phyloP scores from a whole-genome alignment of 2,113 vertebrate species.

The Otocyon megalotis region DNA sequence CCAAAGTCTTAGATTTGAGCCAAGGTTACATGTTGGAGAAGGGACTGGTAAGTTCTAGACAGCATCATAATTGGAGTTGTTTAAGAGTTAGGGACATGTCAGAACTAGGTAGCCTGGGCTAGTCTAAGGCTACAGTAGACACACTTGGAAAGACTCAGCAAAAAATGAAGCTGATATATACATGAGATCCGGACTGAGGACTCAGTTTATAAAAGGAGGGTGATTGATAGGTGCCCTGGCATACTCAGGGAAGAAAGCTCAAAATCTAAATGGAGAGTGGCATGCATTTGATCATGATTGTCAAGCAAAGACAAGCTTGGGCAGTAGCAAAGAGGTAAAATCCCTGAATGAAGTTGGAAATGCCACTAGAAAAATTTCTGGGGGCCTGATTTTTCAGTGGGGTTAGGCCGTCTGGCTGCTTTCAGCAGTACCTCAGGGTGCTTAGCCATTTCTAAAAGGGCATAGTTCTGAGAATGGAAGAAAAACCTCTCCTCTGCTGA shows the following conservation, averaged over 20 bases:
- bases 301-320: neutral
- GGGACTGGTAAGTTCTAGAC: neutral
- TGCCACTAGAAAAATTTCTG: neutral
- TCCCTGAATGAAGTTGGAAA: neutral
- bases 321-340: neutral
- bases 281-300: neutral
- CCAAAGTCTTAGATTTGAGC: neutral
- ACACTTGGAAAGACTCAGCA: neutral
- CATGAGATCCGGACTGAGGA: neutral
- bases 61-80: neutral
- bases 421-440: neutral
- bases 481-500: neutral
- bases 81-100: neutral
- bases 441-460: neutral
- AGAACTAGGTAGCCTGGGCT: neutral
- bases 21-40: neutral
- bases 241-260: neutral
- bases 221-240: neutral
- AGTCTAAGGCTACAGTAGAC: neutral
- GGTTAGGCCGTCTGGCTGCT: neutral
- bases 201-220: neutral
- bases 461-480: neutral
- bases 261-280: neutral
- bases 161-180: neutral
- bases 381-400: neutral